Conservation (phyloP, 2,888 invertebrate species). For the Microplitis manilae region DNA sequence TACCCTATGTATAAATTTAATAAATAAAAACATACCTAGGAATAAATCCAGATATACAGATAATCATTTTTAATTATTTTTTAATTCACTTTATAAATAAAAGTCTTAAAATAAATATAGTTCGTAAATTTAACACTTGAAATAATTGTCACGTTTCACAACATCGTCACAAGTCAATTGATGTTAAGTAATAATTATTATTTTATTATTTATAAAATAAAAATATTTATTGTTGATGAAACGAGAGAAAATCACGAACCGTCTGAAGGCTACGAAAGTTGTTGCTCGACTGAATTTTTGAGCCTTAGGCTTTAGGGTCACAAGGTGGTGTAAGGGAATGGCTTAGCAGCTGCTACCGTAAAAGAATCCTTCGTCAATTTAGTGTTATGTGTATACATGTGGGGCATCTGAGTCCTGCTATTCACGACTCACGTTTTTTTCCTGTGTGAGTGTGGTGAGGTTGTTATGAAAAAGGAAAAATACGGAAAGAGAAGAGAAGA, state of each 20-base stretch:
- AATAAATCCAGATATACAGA: constrained; percentile 69
- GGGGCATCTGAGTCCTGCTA: constrained; percentile 22
- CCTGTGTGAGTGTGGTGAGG: constrained; percentile 11
- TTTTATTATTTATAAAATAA: background rate
- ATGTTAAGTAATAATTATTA: background rate
- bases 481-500: constrained; percentile 17
- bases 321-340: constrained; percentile 26
- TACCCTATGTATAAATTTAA: background rate
- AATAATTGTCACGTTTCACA: background rate
- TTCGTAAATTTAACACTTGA: background rate
- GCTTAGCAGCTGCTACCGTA: constrained; percentile 55
- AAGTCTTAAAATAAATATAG: background rate
- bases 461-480: constrained; percentile 16
- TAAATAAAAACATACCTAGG: constrained; percentile 64
- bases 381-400: constrained; percentile 13
- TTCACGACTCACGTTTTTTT: background rate
- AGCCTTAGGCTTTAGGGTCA: constrained; percentile 29
- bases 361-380: constrained; percentile 54
- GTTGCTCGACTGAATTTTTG: constrained; percentile 56
- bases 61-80: constrained; percentile 62
- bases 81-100: background rate
- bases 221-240: background rate
- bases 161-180: background rate
- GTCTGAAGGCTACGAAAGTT: constrained; percentile 54
- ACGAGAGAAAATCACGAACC: constrained; percentile 31